Evolutionary conservation across 1,140 invertebrate genomes (phyloP), one percentile per base, ranked within the genome.

Genomic region (Drosophila sucinea): DNA sequence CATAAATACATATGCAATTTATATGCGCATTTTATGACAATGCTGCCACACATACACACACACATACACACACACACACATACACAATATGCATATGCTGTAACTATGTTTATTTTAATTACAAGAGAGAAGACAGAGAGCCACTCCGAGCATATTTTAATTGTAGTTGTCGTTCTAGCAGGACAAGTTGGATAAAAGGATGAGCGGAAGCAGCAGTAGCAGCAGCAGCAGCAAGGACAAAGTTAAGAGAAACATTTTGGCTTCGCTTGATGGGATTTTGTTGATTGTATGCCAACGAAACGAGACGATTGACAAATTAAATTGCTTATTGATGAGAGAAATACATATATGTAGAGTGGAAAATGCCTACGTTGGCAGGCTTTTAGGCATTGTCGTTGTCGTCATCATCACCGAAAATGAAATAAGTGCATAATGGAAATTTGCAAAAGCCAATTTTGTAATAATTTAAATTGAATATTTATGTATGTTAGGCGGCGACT

Each of bases 401-500:
- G 8, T 38, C 35, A 38, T 70, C 78, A 60, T 64, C 66, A 68
- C 63, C 62, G 64, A 79, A 77, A 87, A 82, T 82, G 70, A 70
- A 82, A 87, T 87, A 87, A 87, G 83, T 87, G 83, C 83, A 89
- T 87, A 87, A 87, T 87, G 84, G 84, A 89, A 87, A 83, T 87
- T 83, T 89, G 70, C 74, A 69, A 89, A 87, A 87, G 83, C 84
- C 83, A 87, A 87, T 87, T 89, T 87, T 58, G 80, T 83, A 87
- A 87, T 87, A 89, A 89, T 87, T 87, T 87, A 89, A 87, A 89
- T 87, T 83, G 84, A 87, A 87, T 87, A 89, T 87, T 89, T 87
- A 87, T 87, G 84, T 83, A 80, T 66, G 51, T 11, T 73, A 32
- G 44, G 40, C 54, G 41, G 35, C 56, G 4, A 25, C 4, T 35